Evolutionary conservation across 2,888 invertebrate genomes (phyloP), one percentile per base, ranked within the genome.

Genomic region (Perizoma affinitatum): DNA sequence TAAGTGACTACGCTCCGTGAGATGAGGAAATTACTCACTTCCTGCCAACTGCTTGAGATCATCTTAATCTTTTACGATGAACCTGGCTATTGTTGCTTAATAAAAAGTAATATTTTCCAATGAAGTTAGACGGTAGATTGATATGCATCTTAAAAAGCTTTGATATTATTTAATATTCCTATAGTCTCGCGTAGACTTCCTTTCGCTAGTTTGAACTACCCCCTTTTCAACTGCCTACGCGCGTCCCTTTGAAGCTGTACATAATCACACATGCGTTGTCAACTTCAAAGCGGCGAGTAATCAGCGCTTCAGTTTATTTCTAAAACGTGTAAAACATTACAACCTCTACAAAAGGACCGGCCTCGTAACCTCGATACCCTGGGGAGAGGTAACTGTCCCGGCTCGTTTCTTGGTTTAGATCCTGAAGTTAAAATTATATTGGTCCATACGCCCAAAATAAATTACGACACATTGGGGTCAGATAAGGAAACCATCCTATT

Each of bases 201-300:
- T 52, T 54, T 43, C 52, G 11, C 41, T 49, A 46, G 59, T 52
- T 49, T 56, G 49, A 58, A 51, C 61, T 51, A 58, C 53, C 51
- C 43, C 34, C 48, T 35, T 54, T 62, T 50, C 54, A 46, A 45
- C 62, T 46, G 34, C 22, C 46, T 4, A 54, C 54, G 47, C 45
- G 56, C 48, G 54, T 48, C 48, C 54, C 62, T 46, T 50, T 46
- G 47, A 42, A 49, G 47, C 56, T 42, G 58, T 58, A 22, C 22
- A 52, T 62, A 63, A 67, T 66, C 67, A 68, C 71, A 74, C 74
- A 70, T 67, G 69, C 69, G 75, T 74, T 73, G 71, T 72, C 75
- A 71, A 75, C 74, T 72, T 79, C 75, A 78, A 79, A 74, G 68
- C 61, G 68, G 64, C 65, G 58, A 66, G 63, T 66, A 71, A 72